Percentiles rank a stretch among this genome's conserved stretches.
Evolutionary conservation across 2,888 invertebrate species (phyloP).

Genomic region (Trissolcus brochymenae): DNA sequence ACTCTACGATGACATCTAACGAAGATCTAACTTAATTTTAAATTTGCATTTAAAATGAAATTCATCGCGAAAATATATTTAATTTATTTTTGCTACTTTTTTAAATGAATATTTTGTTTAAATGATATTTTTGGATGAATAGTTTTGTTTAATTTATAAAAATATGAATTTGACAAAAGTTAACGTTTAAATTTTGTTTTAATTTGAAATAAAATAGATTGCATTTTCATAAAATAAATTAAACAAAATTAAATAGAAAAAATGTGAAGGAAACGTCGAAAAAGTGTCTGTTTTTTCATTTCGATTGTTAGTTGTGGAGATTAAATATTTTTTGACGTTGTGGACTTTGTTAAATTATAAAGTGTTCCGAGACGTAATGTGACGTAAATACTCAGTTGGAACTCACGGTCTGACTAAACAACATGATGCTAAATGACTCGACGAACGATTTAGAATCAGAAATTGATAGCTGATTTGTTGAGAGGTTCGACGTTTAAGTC

Average conservation of each 20-base stretch:
- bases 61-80: no score
- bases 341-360: constrained; percentile 42
- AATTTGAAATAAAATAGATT: background rate
- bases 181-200: background rate
- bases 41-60: no score
- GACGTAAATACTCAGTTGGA: constrained; percentile 48
- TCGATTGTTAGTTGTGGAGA: background rate
- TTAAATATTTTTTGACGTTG: constrained; percentile 16
- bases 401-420: constrained; percentile 33
- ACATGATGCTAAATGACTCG: background rate
- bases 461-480: constrained; percentile 21
- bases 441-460: constrained; percentile 36
- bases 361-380: constrained; percentile 59
- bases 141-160: no score
- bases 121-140: no score
- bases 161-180: no score
- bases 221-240: background rate
- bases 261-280: background rate
- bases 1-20: background rate
- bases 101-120: no score
- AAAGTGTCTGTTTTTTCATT: no score
- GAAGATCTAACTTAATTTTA: no score
- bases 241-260: background rate
- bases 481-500: constrained; percentile 18
- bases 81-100: no score